Base-by-base conservation (phyloP, 2,797 vertebrate genomes). In the Denticeps clupeoides region DNA sequence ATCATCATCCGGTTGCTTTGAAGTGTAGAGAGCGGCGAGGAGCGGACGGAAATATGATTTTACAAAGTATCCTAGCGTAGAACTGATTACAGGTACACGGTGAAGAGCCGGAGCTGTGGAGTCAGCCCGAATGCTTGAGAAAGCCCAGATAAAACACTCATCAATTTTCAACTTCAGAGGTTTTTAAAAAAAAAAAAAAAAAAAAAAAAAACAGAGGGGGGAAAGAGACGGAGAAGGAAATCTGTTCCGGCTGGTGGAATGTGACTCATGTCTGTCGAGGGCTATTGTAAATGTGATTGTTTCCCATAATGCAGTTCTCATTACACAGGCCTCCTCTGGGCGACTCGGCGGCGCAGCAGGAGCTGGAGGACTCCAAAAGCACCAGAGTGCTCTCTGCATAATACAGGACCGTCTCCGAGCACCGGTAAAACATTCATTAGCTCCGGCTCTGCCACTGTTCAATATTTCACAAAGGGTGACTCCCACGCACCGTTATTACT, bases 391-490 rank as follows among this genome's bases (percentile, higher is more conserved):
- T 55, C 51, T 52, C 31, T 44, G 56, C 16, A 19, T 53, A 59
- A 45, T 33, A 19, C 35, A 29, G 29, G 27, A 53, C 43, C 52
- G 12, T 55, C 47, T 62, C 29, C 5, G n/a, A 51, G 32, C 29
- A 7, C 47, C 33, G 56, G 52, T 55, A 53, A 62, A 60, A 56
- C 59, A 65, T 60, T 50, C 45, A 58, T 65, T 51, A 49, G 49
- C 40, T 24, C 22, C 41, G 22, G 24, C 50, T 29, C 58, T 29
- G 23, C 58, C 50, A 55, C 57, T 58, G 48, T 45, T 63, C 53
- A 64, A 68, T 65, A 58, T 64, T 68, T 64, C 51, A 62, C 51
- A 38, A 42, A 42, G 61, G 31, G 45, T 33, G 27, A 51, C 52
- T 51, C 44, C 52, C 40, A 53, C 51, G 32, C 54, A 54, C 26